Evolutionary conservation across 2,888 invertebrate species (phyloP).

Genomic region (Drosophila eohydei): DNA sequence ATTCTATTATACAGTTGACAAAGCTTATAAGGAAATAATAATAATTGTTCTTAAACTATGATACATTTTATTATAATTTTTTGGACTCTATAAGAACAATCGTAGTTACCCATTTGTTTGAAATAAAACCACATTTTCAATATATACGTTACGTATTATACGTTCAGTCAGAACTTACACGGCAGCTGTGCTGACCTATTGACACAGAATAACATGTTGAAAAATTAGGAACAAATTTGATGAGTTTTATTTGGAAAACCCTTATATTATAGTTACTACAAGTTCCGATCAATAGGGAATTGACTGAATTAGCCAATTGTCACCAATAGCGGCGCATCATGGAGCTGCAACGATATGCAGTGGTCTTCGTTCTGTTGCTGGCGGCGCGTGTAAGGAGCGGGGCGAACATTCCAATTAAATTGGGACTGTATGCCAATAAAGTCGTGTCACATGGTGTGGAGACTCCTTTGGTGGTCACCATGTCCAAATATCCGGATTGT

Average conservation of each 20-base stretch:
- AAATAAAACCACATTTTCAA: not conserved
- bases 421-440: slow-evolving; percentile 6
- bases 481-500: slow-evolving; percentile 4
- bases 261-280: not conserved
- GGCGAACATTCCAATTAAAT: not conserved
- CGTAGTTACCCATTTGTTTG: not conserved
- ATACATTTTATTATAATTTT: too few relatives aligned
- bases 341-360: slow-evolving; percentile 6
- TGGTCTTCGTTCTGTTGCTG: not conserved
- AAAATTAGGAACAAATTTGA: not conserved
- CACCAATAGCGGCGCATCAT: slow-evolving; percentile 3
- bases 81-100: not conserved
- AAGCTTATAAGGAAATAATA: not conserved
- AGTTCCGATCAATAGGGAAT: not conserved
- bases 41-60: too few relatives aligned
- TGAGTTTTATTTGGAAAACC: not conserved
- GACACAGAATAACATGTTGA: not conserved
- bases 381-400: not conserved
- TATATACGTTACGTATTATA: not conserved
- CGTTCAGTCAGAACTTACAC: not conserved
- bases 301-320: not conserved
- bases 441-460: not conserved
- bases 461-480: slow-evolving; percentile 14
- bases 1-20: not conserved
- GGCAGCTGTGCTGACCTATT: not conserved